Conservation (phyloP, 2,888 invertebrate genomes). For the Sipha maydis region DNA sequence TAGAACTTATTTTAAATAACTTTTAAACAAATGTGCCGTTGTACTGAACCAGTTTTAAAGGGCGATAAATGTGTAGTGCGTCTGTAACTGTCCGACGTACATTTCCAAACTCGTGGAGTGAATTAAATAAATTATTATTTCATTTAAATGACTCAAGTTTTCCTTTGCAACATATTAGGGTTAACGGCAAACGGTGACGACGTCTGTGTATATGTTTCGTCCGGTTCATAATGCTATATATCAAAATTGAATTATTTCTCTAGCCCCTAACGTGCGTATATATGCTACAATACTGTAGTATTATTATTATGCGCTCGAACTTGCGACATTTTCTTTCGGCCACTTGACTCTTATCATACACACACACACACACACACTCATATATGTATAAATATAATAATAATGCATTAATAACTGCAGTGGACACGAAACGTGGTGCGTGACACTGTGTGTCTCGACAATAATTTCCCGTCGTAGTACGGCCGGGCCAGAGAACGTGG, state of each 20-base stretch:
- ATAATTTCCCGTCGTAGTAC: conserved; percentile 30
- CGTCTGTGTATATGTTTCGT: background rate
- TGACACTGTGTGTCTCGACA: conserved; percentile 53
- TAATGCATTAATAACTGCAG: conserved; percentile 54
- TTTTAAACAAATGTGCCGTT: too few relatives aligned
- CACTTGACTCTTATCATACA: conserved; percentile 24
- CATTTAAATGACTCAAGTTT: background rate
- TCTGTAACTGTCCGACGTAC: background rate
- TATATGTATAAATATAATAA: conserved; percentile 34
- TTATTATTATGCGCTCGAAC: background rate
- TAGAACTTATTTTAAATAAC: too few relatives aligned
- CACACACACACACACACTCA: background rate
- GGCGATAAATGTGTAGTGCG: too few relatives aligned
- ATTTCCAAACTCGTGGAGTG: background rate
- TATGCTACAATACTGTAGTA: background rate
- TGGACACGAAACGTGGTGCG: conserved; percentile 59
- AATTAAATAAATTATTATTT: background rate
- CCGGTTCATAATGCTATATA: background rate
- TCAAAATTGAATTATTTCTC: conserved; percentile 52
- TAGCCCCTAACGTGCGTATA: background rate
- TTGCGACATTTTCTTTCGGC: conserved; percentile 32
- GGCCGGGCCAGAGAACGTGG: background rate
- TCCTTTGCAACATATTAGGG: background rate
- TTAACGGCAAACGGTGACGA: background rate
- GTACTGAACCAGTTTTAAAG: too few relatives aligned